Percentiles rank a stretch among this genome's conserved stretches.
phyloP scores from a whole-genome alignment of 2,113 vertebrate genomes.

The Nestor notabilis region DNA sequence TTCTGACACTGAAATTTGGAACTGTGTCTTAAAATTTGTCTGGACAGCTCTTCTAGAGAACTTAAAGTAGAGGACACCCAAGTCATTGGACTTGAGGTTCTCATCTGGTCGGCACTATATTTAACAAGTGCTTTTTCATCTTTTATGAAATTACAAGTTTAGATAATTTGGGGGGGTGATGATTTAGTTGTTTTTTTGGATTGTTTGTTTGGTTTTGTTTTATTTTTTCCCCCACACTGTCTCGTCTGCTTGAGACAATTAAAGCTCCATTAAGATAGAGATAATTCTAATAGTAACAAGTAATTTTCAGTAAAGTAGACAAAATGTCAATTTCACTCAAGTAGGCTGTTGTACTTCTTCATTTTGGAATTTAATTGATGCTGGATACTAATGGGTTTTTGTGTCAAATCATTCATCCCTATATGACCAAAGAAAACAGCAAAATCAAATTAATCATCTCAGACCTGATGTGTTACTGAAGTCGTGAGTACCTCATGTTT shows the following conservation, averaged over 20 bases:
- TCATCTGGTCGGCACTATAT: background rate
- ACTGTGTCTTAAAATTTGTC: background rate
- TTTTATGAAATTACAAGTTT: slow-evolving; percentile 40
- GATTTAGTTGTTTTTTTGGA: background rate
- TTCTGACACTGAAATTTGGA: background rate
- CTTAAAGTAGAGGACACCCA: background rate
- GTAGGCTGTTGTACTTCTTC: background rate
- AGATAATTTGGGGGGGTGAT: background rate
- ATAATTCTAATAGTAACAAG: background rate
- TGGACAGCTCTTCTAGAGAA: background rate
- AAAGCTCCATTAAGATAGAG: slow-evolving; percentile 21
- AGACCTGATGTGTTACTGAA: background rate
- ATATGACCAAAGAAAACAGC: background rate
- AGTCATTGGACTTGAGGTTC: background rate
- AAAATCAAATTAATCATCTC: background rate
- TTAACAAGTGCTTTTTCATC: background rate
- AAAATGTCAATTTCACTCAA: background rate
- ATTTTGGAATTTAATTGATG: background rate
- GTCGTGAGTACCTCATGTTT: background rate
- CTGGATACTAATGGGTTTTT: background rate
- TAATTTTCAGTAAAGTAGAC: background rate
- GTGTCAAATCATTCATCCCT: background rate
- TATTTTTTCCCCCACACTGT: background rate
- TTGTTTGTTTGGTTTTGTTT: background rate
- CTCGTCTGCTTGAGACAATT: slow-evolving; percentile 10